Percentiles rank a stretch among this genome's conserved stretches.
Evolutionary conservation across 2,888 invertebrate genomes (phyloP).

Genomic region (Coelopa pilipes): DNA sequence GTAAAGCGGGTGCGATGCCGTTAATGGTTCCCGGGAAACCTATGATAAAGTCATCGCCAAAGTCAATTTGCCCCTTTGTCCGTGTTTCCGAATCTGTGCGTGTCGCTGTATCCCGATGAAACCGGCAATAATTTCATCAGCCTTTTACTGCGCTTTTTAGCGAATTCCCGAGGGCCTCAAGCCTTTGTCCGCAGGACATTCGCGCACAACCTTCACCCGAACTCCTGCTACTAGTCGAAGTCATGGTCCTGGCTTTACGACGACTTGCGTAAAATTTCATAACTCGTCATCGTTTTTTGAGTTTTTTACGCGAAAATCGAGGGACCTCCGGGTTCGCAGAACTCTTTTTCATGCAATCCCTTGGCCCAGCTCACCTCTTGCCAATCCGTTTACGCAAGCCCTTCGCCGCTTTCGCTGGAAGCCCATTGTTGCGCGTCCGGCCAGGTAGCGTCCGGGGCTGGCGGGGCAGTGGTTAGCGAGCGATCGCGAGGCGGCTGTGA

Average conservation of each 20-base stretch:
- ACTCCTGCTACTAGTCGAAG: neutral
- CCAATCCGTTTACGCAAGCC: slow-evolving; percentile 53
- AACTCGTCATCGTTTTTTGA: slow-evolving; percentile 48
- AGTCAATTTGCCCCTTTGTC: too few species aligned
- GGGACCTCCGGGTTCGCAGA: slow-evolving; percentile 38
- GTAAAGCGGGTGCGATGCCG: too few species aligned
- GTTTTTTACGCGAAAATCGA: slow-evolving; percentile 26
- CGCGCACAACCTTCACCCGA: slow-evolving; percentile 30
- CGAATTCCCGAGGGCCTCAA: neutral
- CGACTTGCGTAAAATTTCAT: slow-evolving; percentile 60
- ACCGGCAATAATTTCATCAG: neutral
- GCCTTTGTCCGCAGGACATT: slow-evolving; percentile 30
- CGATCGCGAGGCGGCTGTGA: slow-evolving; percentile 46
- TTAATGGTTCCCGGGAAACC: too few species aligned
- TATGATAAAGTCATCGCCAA: too few species aligned
- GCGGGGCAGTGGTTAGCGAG: too few species aligned
- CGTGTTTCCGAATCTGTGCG: too few species aligned
- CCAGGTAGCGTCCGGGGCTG: neutral
- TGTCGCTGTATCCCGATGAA: too few species aligned
- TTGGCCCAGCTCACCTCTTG: slow-evolving; percentile 54
- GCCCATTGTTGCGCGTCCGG: neutral
- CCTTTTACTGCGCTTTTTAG: slow-evolving; percentile 16
- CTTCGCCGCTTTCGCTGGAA: slow-evolving; percentile 35
- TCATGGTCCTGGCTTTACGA: slow-evolving; percentile 20
- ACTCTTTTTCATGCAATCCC: slow-evolving; percentile 41